Base-by-base conservation (phyloP, 2,888 invertebrate genomes). In the Tridacna crocea region DNA sequence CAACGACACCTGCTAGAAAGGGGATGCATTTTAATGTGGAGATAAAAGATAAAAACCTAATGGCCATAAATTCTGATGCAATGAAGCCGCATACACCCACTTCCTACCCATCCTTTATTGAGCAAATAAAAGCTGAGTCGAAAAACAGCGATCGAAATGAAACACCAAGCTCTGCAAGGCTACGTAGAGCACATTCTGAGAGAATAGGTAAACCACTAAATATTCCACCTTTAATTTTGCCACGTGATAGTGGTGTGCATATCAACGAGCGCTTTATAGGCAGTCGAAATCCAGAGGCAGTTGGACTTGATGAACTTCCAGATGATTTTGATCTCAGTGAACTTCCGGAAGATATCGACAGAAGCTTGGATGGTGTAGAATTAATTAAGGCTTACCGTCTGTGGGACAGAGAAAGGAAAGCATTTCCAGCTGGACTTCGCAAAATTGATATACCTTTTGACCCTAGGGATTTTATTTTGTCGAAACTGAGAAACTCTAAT, bases 341-440 rank as follows among this genome's bases (percentile, higher is more conserved):
- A 12, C 66, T 84, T 17, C 68, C 80, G 19, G 77, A 84, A 22
- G 80, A 84, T 36, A 81, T 84, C 15, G 84, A 84, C 36, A 65
- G 84, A 72, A 80, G 84, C 47, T 73, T 84, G 74, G 8, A 60
- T 13, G 84, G 84, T 2, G 84, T 79, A 19, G 84, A 84, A n/a
- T 76, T 84, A n/a, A 81, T 84, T 3, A 84, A 79, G 36, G 84
- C 84, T 4, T 84, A 84, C 63, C 72, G 84, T 19, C 58, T 84
- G 26, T 84, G 84, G 84, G 84, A 84, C 60, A 65, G 84, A n/a
- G 79, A 81, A 47, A 65, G 79, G 24, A 84, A 84, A 63, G 81
- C 79, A 0, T 84, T 84, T 51, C 80, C 84, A 3, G 70, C 63
- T 10, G 84, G 84, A 13, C 60, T 84, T 13, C 65, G 81, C 11